Percentiles rank a stretch among this genome's conserved stretches.
phyloP scores from a whole-genome alignment of 1,140 invertebrate species.

The Cydia pomonella region DNA sequence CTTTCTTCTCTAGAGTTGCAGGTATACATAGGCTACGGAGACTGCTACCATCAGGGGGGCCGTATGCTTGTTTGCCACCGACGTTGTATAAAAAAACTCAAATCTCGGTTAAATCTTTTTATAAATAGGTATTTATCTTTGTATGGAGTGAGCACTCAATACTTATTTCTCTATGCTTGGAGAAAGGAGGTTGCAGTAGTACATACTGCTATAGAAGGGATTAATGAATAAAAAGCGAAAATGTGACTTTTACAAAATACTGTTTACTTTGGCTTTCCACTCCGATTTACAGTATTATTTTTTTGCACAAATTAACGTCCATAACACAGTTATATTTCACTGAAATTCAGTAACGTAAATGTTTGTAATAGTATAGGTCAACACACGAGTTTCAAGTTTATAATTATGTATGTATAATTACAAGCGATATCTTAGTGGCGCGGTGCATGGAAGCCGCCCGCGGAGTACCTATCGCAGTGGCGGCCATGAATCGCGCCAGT shows the following conservation, averaged over 20 bases:
- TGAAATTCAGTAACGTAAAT: constrained; percentile 63
- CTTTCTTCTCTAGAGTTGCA: too few species aligned
- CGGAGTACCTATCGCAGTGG: constrained; percentile 42
- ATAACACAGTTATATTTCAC: constrained; percentile 73
- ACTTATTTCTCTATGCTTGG: too few species aligned
- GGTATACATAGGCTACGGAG: too few species aligned
- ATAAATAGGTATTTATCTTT: too few species aligned
- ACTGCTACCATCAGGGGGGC: too few species aligned
- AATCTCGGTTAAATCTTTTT: too few species aligned
- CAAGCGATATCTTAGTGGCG: constrained; percentile 56
- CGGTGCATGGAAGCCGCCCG: constrained; percentile 38
- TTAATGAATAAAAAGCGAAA: constrained; percentile 40
- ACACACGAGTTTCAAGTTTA: constrained; percentile 62
- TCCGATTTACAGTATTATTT: constrained; percentile 77
- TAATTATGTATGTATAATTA: too few species aligned
- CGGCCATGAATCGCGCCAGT: constrained; percentile 52
- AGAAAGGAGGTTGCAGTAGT: too few species aligned
- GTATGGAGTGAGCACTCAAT: too few species aligned
- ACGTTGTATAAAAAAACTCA: too few species aligned
- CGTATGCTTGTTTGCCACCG: too few species aligned
- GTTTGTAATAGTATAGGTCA: constrained; percentile 48
- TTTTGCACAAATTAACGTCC: constrained; percentile 71
- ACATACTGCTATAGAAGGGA: not conserved
- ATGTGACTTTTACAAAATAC: constrained; percentile 69
- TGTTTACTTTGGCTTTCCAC: constrained; percentile 79